Evolutionary conservation across 2,888 invertebrate species (phyloP).

Genomic region (Rhopalosiphum nymphaeae): DNA sequence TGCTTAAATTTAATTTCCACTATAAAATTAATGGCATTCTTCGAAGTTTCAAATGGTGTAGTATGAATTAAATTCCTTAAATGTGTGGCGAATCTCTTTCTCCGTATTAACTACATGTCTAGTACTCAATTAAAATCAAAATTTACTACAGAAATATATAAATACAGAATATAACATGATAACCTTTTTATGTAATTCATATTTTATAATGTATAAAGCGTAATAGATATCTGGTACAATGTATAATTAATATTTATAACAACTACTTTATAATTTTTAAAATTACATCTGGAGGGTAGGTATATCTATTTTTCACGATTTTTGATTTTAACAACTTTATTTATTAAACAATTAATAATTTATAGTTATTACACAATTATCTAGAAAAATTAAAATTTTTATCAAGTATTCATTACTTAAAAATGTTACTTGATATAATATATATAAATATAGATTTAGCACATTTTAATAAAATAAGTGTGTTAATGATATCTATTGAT

Average conservation of each 20-base stretch:
- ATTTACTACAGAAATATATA: not conserved
- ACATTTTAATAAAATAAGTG: not conserved
- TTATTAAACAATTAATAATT: not conserved
- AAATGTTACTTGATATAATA: not conserved
- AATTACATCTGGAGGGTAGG: not conserved
- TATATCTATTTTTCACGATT: not conserved
- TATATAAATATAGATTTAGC: not conserved
- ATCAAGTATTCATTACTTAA: not conserved
- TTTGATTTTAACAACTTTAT: not conserved
- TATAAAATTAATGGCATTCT: conserved; percentile 18
- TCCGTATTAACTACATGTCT: not conserved
- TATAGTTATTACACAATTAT: not conserved
- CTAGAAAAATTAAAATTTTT: not conserved
- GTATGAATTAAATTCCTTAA: conserved; percentile 14
- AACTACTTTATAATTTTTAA: not conserved
- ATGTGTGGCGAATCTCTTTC: not conserved
- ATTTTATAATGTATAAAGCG: not conserved
- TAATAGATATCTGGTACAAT: not conserved
- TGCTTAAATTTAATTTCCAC: not conserved
- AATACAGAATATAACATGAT: not conserved
- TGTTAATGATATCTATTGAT: not conserved
- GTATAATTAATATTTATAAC: not conserved
- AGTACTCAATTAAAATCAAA: not conserved
- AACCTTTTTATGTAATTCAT: not conserved
- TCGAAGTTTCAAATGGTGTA: not conserved